Evolutionary conservation across 2,797 vertebrate genomes (phyloP), one percentile per base, ranked within the genome.

Genomic region (Diplodus puntazzo): DNA sequence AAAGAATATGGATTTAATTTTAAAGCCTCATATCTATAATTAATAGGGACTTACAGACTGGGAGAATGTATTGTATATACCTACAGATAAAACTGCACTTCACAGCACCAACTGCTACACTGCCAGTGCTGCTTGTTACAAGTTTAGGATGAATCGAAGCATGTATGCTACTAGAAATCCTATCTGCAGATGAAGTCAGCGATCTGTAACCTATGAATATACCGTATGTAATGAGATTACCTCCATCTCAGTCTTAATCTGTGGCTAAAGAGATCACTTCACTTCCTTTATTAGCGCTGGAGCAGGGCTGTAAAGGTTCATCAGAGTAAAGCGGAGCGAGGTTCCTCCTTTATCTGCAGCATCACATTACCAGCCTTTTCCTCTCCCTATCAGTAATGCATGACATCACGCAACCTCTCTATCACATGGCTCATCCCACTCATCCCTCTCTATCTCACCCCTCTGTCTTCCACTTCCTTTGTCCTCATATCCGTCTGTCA

Each of bases 341-440:
- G 66, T 77, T 74, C 84, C 79, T 76, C 63, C 67, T 70, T 79
- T 83, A 85, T 90, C 84, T 74, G 61, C 21, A 58, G 49, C 67
- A 82, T 84, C 79, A 78, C 81, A 91, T 89, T 88, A 84, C 75
- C 83, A 66, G 73, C 42, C 77, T 71, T 48, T 74, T 81, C 79
- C 75, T 84, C 79, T 49, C 83, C 65, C 83, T 66, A 86, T 88
- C 77, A 85, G 83, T 83, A 72, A 90, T 77, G 87, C 75, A 87
- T 81, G 77, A 77, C 89, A 84, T 80, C 74, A 88, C 1, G 0
- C 64, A 78, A 77, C 83, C 82, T 69, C 72, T 58, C 76, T 71
- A 77, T 88, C 87, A 82, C 70, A 62, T 4, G 16, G 83, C 83
- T 80, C 82, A 79, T 78, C 73, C 80, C 54, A 62, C 70, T 83